A percentile compares a stretch with the other conserved stretches of the same genome.
These are phyloP conservation scores for Podarcis siculus DNA, from an alignment of 2,797 vertebrate genomes.

Conservation along the genomic window DNA sequence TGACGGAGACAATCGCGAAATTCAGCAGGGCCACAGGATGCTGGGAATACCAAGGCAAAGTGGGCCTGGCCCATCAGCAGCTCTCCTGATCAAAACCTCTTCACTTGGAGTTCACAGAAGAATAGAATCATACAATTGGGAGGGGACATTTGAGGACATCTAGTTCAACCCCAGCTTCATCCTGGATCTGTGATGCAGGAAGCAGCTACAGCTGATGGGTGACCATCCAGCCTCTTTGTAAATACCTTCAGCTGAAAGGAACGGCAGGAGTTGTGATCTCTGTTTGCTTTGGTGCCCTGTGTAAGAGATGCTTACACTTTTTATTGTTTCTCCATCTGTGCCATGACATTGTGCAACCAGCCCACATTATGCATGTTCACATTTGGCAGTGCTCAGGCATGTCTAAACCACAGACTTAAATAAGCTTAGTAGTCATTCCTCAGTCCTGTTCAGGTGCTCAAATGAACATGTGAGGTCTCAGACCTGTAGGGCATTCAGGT, in stretches of 20 bases:
- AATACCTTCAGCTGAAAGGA: not conserved
- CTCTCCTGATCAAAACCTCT: constrained; percentile 26
- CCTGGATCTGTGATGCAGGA: not conserved
- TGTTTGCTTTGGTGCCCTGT: not conserved
- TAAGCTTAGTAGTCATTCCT: too few species aligned
- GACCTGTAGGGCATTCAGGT: too few species aligned
- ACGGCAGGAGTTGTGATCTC: constrained; percentile 4
- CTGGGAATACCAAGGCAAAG: not conserved
- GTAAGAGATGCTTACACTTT: not conserved
- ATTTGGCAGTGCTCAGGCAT: not conserved
- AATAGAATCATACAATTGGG: not conserved
- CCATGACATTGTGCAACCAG: not conserved
- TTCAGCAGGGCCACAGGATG: constrained; percentile 33
- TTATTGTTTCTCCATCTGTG: not conserved
- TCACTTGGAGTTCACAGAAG: not conserved
- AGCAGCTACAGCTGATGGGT: not conserved
- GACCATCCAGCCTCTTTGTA: not conserved
- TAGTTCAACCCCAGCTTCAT: not conserved
- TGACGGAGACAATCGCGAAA: constrained; percentile 32
- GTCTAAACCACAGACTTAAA: not conserved
- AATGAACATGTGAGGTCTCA: too few species aligned
- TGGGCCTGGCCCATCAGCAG: not conserved
- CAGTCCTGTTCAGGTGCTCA: too few species aligned
- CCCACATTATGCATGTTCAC: not conserved
- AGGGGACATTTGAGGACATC: not conserved